These are phyloP conservation scores for Sarcophaga subvicina DNA, from an alignment of 2,888 invertebrate species.

Conservation along the genomic window DNA sequence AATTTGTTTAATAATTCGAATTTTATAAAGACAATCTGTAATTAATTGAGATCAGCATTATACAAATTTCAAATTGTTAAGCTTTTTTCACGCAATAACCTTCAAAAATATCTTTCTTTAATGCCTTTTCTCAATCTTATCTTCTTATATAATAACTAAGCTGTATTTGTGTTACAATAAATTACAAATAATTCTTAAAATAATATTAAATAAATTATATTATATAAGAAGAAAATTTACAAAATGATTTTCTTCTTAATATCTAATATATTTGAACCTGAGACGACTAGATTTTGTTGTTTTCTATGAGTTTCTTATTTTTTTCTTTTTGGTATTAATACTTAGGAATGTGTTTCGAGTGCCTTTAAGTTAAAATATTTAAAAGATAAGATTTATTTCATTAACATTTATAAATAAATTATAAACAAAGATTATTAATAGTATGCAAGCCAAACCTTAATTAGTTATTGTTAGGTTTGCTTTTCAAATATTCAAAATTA, in stretches of 20 bases:
- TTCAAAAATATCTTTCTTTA: too few relatives aligned
- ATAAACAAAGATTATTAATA: constrained; percentile 26
- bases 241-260: constrained; percentile 28
- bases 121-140: not conserved
- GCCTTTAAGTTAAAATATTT: too few relatives aligned
- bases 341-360: constrained; percentile 60
- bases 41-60: too few relatives aligned
- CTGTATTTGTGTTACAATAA: constrained; percentile 16
- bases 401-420: not conserved
- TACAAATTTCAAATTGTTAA: too few relatives aligned
- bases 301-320: constrained; percentile 23
- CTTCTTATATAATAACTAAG: not conserved
- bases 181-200: constrained; percentile 7
- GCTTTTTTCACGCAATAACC: too few relatives aligned
- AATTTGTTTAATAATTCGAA: too few relatives aligned
- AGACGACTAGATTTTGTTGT: constrained; percentile 70
- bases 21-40: too few relatives aligned
- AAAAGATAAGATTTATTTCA: too few relatives aligned
- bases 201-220: not conserved
- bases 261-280: constrained; percentile 61
- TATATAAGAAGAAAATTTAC: not conserved
- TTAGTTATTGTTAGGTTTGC: constrained; percentile 22
- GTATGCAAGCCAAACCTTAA: constrained; percentile 33
- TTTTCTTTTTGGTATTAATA: constrained; percentile 34
- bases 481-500: constrained; percentile 28